Conservation (phyloP, 2,113 vertebrate species). For the Epinephelus fuscoguttatus region DNA sequence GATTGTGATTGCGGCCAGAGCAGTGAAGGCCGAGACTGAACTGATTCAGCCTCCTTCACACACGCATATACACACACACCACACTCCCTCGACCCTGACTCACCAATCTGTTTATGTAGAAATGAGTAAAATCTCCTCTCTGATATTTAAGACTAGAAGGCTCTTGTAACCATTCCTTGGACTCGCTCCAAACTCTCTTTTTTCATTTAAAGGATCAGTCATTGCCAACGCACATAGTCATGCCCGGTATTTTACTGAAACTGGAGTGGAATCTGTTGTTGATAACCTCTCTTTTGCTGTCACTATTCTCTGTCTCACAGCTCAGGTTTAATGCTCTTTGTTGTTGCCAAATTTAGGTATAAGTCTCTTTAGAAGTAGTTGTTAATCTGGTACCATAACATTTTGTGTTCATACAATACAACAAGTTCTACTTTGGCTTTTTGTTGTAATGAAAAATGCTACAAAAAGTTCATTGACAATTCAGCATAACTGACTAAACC, state of each 20-base stretch:
- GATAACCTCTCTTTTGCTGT: slow-evolving; percentile 48
- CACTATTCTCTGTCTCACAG: slow-evolving; percentile 17
- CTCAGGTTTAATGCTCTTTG: slow-evolving; percentile 6
- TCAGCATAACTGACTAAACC: not conserved
- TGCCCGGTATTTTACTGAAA: slow-evolving; percentile 76
- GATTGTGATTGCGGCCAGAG: slow-evolving; percentile 52
- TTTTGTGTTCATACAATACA: not conserved
- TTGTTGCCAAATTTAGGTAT: slow-evolving; percentile 10
- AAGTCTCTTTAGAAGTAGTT: not conserved
- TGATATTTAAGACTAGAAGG: slow-evolving; percentile 60
- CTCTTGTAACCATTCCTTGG: slow-evolving; percentile 60
- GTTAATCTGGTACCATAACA: slow-evolving; percentile 1
- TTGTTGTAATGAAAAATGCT: not conserved
- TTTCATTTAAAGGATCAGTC: slow-evolving; percentile 57
- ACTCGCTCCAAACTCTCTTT: slow-evolving; percentile 39
- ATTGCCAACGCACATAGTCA: slow-evolving; percentile 52
- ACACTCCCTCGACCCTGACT: slow-evolving; percentile 22
- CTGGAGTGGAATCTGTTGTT: slow-evolving; percentile 75
- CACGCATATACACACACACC: slow-evolving; percentile 15
- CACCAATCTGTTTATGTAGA: slow-evolving; percentile 68
- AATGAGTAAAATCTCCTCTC: slow-evolving; percentile 61
- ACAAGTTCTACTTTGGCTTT: not conserved
- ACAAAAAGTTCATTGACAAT: not conserved
- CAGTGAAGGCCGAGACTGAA: slow-evolving; percentile 56
- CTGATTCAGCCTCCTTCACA: slow-evolving; percentile 39